Conservation (phyloP, 2,888 invertebrate genomes). For the Spisula subtruncata region DNA sequence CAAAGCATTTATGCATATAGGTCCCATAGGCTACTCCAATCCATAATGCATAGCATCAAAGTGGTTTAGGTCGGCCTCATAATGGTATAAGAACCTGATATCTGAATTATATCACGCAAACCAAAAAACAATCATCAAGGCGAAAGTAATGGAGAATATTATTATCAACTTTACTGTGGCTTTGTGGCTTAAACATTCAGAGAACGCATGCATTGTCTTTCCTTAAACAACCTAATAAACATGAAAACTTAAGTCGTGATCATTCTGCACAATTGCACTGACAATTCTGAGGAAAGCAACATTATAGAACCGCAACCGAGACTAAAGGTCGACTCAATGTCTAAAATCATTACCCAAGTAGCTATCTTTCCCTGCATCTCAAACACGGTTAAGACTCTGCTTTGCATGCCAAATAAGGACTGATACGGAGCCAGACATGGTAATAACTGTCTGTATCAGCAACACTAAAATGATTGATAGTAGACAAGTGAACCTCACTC, state of each 20-base stretch:
- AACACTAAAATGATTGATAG: not conserved
- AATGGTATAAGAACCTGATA: not conserved
- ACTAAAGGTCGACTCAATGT: constrained; percentile 8
- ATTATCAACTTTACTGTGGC: not conserved
- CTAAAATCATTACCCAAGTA: constrained; percentile 12
- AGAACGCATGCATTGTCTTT: not conserved
- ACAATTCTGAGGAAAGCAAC: not conserved
- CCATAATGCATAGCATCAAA: constrained; percentile 49
- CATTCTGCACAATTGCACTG: not conserved
- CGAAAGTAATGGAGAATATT: constrained; percentile 1
- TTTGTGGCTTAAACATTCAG: not conserved
- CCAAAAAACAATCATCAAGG: not conserved
- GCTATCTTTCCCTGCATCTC: not conserved
- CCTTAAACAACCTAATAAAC: not conserved
- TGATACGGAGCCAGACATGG: constrained; percentile 1
- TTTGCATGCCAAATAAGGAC: constrained; percentile 1
- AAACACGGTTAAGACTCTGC: constrained; percentile 13
- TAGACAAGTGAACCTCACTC: not conserved
- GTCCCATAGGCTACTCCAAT: constrained; percentile 34
- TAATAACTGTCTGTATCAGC: not conserved
- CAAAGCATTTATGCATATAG: constrained; percentile 63
- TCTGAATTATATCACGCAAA: not conserved
- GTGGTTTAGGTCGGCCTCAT: not conserved
- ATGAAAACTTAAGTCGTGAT: not conserved
- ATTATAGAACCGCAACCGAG: not conserved